Conservation (phyloP, 2,797 vertebrate species). For the Scleropages formosus region DNA sequence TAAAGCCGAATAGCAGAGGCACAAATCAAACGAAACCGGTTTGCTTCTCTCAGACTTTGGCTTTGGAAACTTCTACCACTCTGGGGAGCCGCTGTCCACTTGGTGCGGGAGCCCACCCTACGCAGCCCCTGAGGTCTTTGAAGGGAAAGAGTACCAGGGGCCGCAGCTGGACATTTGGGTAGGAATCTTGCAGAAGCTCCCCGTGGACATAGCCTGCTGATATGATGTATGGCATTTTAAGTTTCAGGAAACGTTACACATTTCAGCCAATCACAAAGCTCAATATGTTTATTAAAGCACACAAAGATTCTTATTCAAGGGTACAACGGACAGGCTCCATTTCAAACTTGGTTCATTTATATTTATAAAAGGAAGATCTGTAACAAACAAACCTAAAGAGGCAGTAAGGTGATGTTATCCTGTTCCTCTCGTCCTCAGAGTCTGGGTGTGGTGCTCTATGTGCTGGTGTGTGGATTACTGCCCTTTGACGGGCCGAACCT, state of each 20-base stretch:
- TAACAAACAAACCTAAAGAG: no score
- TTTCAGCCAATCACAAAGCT: no score
- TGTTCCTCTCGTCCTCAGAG: constrained; percentile 69
- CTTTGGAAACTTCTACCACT: constrained; percentile 96
- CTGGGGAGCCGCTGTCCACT: constrained; percentile 85
- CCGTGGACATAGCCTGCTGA: no score
- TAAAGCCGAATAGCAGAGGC: no score
- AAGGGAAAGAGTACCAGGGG: constrained; percentile 95
- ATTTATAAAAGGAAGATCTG: no score
- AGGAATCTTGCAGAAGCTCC: constrained; percentile 42
- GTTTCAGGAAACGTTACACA: no score
- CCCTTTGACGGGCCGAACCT: constrained; percentile 91
- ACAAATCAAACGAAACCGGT: background rate
- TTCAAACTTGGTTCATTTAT: no score
- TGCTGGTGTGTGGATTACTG: constrained; percentile 92
- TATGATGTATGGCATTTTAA: no score
- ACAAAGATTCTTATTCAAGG: no score
- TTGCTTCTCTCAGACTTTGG: constrained; percentile 80
- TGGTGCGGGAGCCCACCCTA: constrained; percentile 98
- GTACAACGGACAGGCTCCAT: no score
- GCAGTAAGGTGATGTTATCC: background rate
- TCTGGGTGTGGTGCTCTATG: constrained; percentile 92
- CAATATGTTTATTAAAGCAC: no score
- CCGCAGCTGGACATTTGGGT: constrained; percentile 97
- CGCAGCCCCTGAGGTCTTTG: constrained; percentile 95